These are phyloP conservation scores for Anagyrus pseudococci DNA, from an alignment of 2,888 invertebrate species.

Conservation along the genomic window DNA sequence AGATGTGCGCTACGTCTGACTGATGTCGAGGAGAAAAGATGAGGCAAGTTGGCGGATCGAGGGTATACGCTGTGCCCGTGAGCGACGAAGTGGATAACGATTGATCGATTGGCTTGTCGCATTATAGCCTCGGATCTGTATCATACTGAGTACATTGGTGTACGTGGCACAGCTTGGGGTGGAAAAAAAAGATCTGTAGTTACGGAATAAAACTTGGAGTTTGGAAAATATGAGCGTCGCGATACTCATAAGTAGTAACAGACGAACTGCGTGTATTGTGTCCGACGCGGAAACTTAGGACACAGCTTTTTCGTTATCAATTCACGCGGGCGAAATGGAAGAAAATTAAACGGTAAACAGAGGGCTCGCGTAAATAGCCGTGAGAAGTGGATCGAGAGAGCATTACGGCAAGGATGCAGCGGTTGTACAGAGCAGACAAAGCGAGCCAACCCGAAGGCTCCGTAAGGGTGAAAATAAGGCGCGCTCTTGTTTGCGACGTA, in stretches of 20 bases:
- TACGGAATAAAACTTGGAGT: too few species aligned
- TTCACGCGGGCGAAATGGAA: too few species aligned
- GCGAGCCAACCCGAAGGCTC: constrained; percentile 14
- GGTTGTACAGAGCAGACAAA: constrained; percentile 10
- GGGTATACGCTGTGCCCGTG: constrained; percentile 4
- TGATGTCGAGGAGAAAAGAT: constrained; percentile 23
- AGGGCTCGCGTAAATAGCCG: too few species aligned
- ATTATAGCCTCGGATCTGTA: too few species aligned
- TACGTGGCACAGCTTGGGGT: too few species aligned
- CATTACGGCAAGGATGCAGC: constrained; percentile 6
- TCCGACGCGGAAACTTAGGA: too few species aligned
- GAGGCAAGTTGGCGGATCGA: constrained; percentile 21
- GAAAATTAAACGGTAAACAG: neutral
- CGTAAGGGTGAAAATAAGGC: constrained; percentile 28
- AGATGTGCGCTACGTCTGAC: neutral
- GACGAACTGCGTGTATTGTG: too few species aligned
- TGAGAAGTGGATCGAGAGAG: neutral
- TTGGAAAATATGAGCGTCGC: too few species aligned
- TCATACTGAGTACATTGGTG: too few species aligned
- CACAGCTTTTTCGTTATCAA: too few species aligned
- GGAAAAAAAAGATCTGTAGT: neutral
- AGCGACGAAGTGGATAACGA: neutral
- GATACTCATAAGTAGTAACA: too few species aligned
- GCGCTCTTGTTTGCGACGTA: constrained; percentile 48
- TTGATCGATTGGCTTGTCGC: constrained; percentile 15